A percentile compares a stretch with the other conserved stretches of the same genome.
phyloP scores from a whole-genome alignment of 2,888 invertebrate genomes.

The Pheosia tremula region DNA sequence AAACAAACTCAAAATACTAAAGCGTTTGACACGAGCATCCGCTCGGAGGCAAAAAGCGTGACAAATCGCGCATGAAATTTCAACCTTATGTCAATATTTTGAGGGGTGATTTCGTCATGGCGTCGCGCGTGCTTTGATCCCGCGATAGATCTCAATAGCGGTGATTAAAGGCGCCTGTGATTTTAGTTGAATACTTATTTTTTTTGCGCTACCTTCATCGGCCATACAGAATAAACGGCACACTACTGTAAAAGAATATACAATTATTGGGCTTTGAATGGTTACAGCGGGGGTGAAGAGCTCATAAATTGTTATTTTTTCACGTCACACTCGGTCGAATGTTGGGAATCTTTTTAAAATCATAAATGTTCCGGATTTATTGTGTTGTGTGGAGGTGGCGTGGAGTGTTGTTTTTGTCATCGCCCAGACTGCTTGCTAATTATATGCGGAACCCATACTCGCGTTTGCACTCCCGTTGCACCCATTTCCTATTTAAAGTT shows the following conservation, averaged over 20 bases:
- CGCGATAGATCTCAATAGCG: slow-evolving; percentile 83
- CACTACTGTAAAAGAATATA: slow-evolving; percentile 85
- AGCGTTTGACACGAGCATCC: slow-evolving; percentile 85
- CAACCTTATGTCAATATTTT: slow-evolving; percentile 72
- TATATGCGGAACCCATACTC: slow-evolving; percentile 55
- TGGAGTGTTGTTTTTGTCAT: slow-evolving; percentile 53
- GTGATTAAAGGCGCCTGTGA: slow-evolving; percentile 85
- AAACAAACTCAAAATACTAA: slow-evolving; percentile 85
- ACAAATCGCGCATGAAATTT: slow-evolving; percentile 65
- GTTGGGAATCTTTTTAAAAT: slow-evolving; percentile 78
- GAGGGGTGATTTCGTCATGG: slow-evolving; percentile 71
- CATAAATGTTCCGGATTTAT: slow-evolving; percentile 73
- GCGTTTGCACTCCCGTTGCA: too few species aligned
- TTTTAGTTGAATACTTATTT: slow-evolving; percentile 82
- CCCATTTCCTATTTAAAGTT: too few species aligned
- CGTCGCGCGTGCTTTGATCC: slow-evolving; percentile 74
- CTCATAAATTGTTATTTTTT: slow-evolving; percentile 82
- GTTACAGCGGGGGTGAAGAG: slow-evolving; percentile 84
- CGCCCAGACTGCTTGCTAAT: slow-evolving; percentile 65
- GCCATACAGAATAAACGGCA: slow-evolving; percentile 78
- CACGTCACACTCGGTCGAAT: slow-evolving; percentile 46
- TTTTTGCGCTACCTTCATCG: slow-evolving; percentile 77
- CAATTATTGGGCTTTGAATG: slow-evolving; percentile 84
- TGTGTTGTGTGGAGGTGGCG: slow-evolving; percentile 68
- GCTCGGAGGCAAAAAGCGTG: slow-evolving; percentile 77